A percentile compares a stretch with the other conserved stretches of the same genome.
These are phyloP conservation scores for Pardosa pseudoannulata DNA, from an alignment of 2,888 invertebrate genomes.

Conservation along the genomic window DNA sequence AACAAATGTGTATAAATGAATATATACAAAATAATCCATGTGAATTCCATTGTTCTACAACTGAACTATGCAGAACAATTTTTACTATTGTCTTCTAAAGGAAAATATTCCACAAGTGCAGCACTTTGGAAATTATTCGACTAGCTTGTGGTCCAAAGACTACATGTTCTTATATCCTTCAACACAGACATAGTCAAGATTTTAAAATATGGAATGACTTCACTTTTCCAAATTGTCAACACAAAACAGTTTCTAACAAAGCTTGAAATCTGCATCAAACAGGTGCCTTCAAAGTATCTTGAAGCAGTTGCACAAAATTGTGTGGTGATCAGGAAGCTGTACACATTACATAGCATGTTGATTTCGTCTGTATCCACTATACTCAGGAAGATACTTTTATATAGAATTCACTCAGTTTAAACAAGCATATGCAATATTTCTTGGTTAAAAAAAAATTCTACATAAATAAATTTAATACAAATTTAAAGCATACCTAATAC, in stretches of 20 bases:
- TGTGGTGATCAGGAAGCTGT: not conserved
- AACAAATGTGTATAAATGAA: too few species aligned
- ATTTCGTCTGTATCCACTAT: slow-evolving; percentile 15
- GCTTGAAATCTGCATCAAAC: not conserved
- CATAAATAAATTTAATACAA: too few species aligned
- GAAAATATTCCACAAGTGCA: too few species aligned
- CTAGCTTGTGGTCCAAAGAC: not conserved
- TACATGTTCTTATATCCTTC: not conserved
- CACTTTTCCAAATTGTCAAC: not conserved
- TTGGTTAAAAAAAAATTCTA: too few species aligned
- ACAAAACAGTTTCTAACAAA: not conserved
- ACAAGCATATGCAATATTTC: not conserved
- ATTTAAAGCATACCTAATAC: too few species aligned
- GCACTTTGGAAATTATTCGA: not conserved
- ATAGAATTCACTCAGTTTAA: not conserved
- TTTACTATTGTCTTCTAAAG: too few species aligned
- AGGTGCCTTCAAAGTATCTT: not conserved
- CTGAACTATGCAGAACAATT: not conserved
- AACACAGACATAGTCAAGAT: not conserved
- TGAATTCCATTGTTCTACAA: too few species aligned
- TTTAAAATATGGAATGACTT: not conserved
- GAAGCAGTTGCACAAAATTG: not conserved
- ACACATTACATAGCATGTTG: not conserved
- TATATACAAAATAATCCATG: too few species aligned
- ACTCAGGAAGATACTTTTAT: not conserved